Percentiles rank a stretch among this genome's conserved stretches.
Conservation (phyloP, 2,113 vertebrate species). For the Saguinus imperator region DNA sequence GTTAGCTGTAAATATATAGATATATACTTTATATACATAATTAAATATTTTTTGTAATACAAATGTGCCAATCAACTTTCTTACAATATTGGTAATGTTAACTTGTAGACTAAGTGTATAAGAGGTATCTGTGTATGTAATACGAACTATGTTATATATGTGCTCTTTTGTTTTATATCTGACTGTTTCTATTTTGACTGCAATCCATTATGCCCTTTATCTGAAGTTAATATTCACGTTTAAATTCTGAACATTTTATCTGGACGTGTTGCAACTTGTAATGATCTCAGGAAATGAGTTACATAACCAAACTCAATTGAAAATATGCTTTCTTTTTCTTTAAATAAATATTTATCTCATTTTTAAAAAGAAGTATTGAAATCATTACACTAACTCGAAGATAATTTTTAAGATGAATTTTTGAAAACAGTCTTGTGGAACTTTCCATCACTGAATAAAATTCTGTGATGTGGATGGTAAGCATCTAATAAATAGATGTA, state of each 20-base stretch:
- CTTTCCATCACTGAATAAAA: not conserved
- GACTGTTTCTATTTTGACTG: not conserved
- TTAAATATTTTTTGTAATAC: not conserved
- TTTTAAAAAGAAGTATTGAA: not conserved
- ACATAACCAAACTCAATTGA: not conserved
- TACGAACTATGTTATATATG: not conserved
- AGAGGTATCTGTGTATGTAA: not conserved
- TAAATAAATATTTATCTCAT: not conserved
- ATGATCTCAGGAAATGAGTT: not conserved
- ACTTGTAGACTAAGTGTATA: not conserved
- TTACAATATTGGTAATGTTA: not conserved
- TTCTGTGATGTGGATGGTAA: not conserved
- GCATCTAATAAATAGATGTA: not conserved
- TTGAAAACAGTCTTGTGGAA: not conserved
- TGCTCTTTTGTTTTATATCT: not conserved
- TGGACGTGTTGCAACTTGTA: not conserved
- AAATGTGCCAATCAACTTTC: not conserved
- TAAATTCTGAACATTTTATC: not conserved
- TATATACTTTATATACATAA: not conserved
- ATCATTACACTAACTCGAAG: not conserved
- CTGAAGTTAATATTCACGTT: not conserved
- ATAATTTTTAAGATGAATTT: not conserved
- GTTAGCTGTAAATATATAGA: not conserved
- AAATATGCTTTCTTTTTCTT: not conserved
- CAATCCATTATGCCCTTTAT: not conserved